Evolutionary conservation across 2,113 vertebrate genomes (phyloP), one percentile per base, ranked within the genome.

Genomic region (Neolamprologus modestus): DNA sequence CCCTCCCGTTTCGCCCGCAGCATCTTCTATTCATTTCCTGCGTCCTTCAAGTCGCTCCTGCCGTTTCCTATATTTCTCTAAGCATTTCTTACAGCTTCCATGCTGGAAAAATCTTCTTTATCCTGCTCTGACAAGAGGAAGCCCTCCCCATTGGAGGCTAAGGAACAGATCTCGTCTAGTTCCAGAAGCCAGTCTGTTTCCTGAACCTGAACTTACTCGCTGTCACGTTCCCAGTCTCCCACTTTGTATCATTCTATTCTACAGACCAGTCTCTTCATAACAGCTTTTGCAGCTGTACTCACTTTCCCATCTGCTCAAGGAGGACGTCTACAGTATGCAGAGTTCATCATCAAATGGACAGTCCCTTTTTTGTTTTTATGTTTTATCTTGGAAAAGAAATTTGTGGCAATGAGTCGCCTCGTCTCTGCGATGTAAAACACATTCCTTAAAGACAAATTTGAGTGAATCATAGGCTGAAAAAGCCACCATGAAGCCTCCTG

Each of bases 241-340:
- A 28, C 21, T 47, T 76, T 82, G 35, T 16, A 53, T 79, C 53
- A 24, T 24, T 52, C 53, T 82, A 31, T 68, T 53, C 63, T 40
- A 9, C 63, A 81, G 50, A 17, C 40, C 45, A 53, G 81, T 11
- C 42, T 78, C 52, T 84, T 52, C 84, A 31, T 92, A 92, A 97
- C 87, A 80, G 86, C 47, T 91, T 94, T 73, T 90, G 81, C 95
- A 96, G 95, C 92, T 95, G 95, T 86, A 88, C 42, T 83, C 68
- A 81, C 83, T 86, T 90, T 80, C 76, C 85, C 81, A 85, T 80
- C 63, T 87, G 86, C 42, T 54, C n/a, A n/a, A 42, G 47, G 57
- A 88, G 26, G 54, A 50, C 0, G 24, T 85, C 73, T 88, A 37
- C 37, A 9, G 54, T 37, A 68, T n/a, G 33, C 9, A 52, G 76